phyloP scores from a whole-genome alignment of 2,888 invertebrate species.

The Lycocerus yunnanus region DNA sequence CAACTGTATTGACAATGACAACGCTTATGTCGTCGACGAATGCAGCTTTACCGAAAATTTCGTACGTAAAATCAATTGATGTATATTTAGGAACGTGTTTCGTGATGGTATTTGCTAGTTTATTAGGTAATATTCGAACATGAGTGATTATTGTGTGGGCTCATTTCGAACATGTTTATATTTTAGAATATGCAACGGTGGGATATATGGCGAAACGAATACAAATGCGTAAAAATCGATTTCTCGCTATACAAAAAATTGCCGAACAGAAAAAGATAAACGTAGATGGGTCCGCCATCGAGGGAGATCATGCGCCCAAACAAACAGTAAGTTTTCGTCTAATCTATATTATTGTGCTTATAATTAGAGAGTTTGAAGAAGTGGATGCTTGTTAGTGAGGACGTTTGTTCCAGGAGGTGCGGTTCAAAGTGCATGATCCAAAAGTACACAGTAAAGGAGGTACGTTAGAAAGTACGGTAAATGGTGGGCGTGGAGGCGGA shows the following conservation, averaged over 20 bases:
- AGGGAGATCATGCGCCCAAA: constrained; percentile 76
- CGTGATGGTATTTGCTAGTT: constrained; percentile 98
- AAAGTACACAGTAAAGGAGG: constrained; percentile 93
- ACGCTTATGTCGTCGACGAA: constrained; percentile 96
- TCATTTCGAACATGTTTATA: constrained; percentile 6
- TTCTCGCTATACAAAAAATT: constrained; percentile 88
- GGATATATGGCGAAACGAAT: constrained; percentile 98
- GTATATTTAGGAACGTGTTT: constrained; percentile 97
- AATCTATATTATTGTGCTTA: constrained; percentile 5
- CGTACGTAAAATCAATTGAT: constrained; percentile 97
- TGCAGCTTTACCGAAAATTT: constrained; percentile 96
- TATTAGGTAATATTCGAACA: constrained; percentile 72
- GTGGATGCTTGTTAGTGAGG: constrained; percentile 66
- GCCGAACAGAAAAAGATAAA: constrained; percentile 89
- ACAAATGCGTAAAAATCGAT: constrained; percentile 93
- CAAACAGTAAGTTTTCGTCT: constrained; percentile 70
- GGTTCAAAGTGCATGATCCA: constrained; percentile 93
- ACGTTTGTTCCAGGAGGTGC: constrained; percentile 84
- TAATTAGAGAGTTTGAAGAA: neutral
- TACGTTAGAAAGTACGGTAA: constrained; percentile 88
- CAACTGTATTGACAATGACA: constrained; percentile 97
- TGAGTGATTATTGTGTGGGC: neutral
- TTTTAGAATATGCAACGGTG: constrained; percentile 95
- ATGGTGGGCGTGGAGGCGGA: constrained; percentile 73
- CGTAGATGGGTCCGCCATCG: constrained; percentile 70